Base-by-base conservation (phyloP, 2,888 invertebrate genomes). In the Biston stratarius region DNA sequence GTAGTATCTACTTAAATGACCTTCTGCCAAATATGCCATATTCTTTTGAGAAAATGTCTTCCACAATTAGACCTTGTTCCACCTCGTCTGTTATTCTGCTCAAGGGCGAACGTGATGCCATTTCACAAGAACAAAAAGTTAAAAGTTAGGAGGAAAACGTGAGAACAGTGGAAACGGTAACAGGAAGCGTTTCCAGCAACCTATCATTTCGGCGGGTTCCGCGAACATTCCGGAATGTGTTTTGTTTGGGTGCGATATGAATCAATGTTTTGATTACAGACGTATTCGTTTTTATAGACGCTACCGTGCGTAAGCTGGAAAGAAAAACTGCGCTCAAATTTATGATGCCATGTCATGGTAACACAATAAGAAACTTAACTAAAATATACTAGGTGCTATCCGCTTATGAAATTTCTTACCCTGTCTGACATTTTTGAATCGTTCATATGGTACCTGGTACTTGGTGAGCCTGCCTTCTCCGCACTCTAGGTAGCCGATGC, bases 221-320 rank as follows among this genome's bases (percentile, higher is more conserved):
- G 5, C 24, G 67, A 67, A 67, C 8, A n/a, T 11, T 12, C 24
- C 14, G n/a, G 55, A 53, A 58, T 57, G 51, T 63, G 60, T 60
- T 63, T 60, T 61, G 63, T 68, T 67, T 63, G 59, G 45, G 40
- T 55, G 49, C 42, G 34, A 49, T 59, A 49, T 64, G 67, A 64
- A 63, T 68, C 63, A 53, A 57, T 57, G 61, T 61, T 66, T 61
- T 61, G 42, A 61, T 65, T 51, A 60, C 44, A 33, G 34, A 44
- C 40, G 55, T 45, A 44, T 38, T 44, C 8, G 40, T 36, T 40
- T 53, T 53, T 15, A 53, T 40, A 53, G 36, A 36, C 11, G 15
- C 24, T 11, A 14, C n/a, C 14, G 7, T 40, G 9, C 40, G 14
- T 15, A 38, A 15, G 53, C 8, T 15, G 11, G 40, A 0, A 15